Percentiles rank a stretch among this genome's conserved stretches.
Evolutionary conservation across 1,140 invertebrate genomes (phyloP).

Genomic region (Anastatus disparis): DNA sequence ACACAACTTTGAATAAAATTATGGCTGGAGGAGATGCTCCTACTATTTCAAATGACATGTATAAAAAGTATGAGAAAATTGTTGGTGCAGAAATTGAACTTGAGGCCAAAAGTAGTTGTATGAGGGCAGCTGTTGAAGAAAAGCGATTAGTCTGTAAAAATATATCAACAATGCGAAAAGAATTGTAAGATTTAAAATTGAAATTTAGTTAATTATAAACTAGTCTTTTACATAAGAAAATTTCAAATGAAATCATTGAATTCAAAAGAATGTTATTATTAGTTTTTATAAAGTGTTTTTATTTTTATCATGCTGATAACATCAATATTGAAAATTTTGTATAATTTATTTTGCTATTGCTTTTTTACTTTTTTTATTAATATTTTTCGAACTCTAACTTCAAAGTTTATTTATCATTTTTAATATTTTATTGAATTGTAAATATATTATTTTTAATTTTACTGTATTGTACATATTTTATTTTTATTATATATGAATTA

Average conservation of each 20-base stretch:
- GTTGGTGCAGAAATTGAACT: not conserved
- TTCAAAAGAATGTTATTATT: too few species aligned
- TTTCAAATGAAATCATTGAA: too few species aligned
- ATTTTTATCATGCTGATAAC: not conserved
- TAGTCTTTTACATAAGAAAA: too few species aligned
- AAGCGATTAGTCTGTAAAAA: not conserved
- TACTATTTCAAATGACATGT: not conserved
- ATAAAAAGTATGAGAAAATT: not conserved
- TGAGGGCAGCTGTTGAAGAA: constrained; percentile 1
- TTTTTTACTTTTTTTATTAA: not conserved
- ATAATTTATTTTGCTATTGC: not conserved
- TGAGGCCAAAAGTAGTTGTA: not conserved
- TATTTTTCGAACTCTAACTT: too few species aligned
- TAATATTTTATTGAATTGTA: too few species aligned
- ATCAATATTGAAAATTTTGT: too few species aligned
- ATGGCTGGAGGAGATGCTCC: not conserved
- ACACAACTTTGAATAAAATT: not conserved
- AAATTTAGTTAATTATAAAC: too few species aligned
- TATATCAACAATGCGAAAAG: not conserved
- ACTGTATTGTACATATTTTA: too few species aligned
- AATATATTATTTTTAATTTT: too few species aligned
- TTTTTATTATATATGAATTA: too few species aligned
- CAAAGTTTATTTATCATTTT: too few species aligned
- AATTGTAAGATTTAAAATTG: constrained; percentile 15
- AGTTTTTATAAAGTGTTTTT: too few species aligned